Evolutionary conservation across 1,140 invertebrate genomes (phyloP).

Genomic region (Cheumatopsyche charites): DNA sequence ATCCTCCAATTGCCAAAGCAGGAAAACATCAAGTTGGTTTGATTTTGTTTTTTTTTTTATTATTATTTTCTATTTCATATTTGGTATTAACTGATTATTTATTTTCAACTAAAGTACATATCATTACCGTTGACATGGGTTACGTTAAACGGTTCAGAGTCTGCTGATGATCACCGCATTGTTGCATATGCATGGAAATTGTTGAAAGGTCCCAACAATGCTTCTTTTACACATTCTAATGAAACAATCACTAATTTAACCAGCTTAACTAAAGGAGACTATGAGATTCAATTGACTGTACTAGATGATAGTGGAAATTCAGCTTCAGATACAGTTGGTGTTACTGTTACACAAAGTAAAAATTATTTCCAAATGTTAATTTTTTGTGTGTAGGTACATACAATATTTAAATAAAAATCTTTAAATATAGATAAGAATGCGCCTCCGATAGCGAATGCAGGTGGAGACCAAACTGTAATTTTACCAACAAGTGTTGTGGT

Average conservation of each 20-base stretch:
- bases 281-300: slow-evolving; percentile 83
- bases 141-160: slow-evolving; percentile 78
- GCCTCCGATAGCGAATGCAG: slow-evolving; percentile 85
- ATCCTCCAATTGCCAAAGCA: slow-evolving; percentile 76
- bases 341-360: slow-evolving; percentile 92
- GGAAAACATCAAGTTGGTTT: slow-evolving; percentile 57
- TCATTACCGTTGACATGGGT: slow-evolving; percentile 81
- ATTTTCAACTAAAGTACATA: slow-evolving; percentile 66
- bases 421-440: slow-evolving; percentile 80
- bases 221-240: slow-evolving; percentile 62
- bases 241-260: slow-evolving; percentile 76
- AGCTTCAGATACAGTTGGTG: slow-evolving; percentile 70
- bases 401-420: slow-evolving; percentile 18
- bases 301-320: slow-evolving; percentile 84
- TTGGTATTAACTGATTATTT: not conserved
- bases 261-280: slow-evolving; percentile 81
- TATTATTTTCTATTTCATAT: not conserved
- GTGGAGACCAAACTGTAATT: slow-evolving; percentile 78
- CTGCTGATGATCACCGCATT: slow-evolving; percentile 85
- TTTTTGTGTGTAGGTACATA: not conserved
- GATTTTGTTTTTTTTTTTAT: not conserved
- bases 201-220: slow-evolving; percentile 68
- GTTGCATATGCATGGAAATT: slow-evolving; percentile 84
- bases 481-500: slow-evolving; percentile 77
- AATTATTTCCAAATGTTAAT: slow-evolving; percentile 45